Conservation (phyloP, 1,140 invertebrate species). For the Uloborus diversus region DNA sequence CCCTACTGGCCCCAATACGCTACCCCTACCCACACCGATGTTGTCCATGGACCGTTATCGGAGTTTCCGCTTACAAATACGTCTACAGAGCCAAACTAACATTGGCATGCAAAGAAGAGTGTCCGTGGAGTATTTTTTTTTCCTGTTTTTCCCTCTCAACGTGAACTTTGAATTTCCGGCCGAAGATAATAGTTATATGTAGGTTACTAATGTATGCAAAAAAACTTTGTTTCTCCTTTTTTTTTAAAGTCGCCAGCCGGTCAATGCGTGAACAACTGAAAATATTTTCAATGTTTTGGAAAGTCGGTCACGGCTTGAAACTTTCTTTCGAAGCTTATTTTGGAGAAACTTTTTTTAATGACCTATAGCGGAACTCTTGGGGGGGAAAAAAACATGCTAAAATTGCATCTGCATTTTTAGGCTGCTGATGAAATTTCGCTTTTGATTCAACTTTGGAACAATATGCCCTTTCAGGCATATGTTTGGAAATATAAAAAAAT, state of each 20-base stretch:
- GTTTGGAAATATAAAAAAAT: too few relatives aligned
- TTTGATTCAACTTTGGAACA: too few relatives aligned
- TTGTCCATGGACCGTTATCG: conserved; percentile 23
- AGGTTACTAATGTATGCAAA: neutral
- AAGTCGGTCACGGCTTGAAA: too few relatives aligned
- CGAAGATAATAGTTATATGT: conserved; percentile 12
- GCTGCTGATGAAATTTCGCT: too few relatives aligned
- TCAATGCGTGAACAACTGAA: neutral
- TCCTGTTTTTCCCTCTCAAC: neutral
- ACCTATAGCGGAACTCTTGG: too few relatives aligned
- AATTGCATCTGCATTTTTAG: too few relatives aligned
- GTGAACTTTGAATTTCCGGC: conserved; percentile 4
- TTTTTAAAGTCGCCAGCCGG: neutral
- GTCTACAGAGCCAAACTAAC: neutral
- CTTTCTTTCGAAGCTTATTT: too few relatives aligned
- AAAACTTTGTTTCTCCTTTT: neutral
- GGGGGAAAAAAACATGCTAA: too few relatives aligned
- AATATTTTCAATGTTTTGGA: too few relatives aligned
- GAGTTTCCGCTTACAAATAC: neutral
- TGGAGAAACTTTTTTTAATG: too few relatives aligned
- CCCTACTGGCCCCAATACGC: conserved; percentile 37
- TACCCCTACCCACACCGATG: neutral
- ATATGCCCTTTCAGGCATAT: too few relatives aligned
- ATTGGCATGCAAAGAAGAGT: too few relatives aligned
- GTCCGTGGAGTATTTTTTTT: neutral